Evolutionary conservation across 2,888 invertebrate genomes (phyloP), one percentile per base, ranked within the genome.

Genomic region (Nymphalis polychloros): DNA sequence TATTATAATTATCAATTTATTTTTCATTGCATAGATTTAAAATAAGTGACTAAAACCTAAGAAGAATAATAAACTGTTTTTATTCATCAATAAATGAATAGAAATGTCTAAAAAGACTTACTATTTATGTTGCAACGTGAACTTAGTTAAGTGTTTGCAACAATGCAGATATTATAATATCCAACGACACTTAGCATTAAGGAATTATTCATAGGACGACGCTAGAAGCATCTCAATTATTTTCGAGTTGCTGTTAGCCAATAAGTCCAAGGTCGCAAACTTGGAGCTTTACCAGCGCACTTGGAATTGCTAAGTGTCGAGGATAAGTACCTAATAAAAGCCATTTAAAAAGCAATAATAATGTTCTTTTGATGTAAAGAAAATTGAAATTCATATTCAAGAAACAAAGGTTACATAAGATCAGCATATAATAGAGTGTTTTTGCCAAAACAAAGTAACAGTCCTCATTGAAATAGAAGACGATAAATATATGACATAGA

Each of bases 91-190:
- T 41, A 41, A 41, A 13, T 41, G 41, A 52, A 52, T 16, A 23
- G 4, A 55, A 31, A 53, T 53, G 27, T 16, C 16, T 16, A 17
- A 53, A 17, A 17, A 55, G 55, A 35, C 7, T 55, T 31, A 17
- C 20, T n/a, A n/a, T 10, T 41, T n/a, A 60, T 55, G 53, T 23
- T 52, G 57, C 61, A 59, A 35, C 59, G 64, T 69, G 65, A 60
- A 68, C 49, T 60, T 61, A 63, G 61, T 68, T 52, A 41, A 59
- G 60, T 59, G 66, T 59, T 41, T 62, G 57, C 57, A 59, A 71
- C 71, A 70, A 71, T 69, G 68, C 53, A 63, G 68, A 71, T 64
- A 74, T 74, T 72, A 75, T 75, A 74, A 78, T 76, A 79, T 73
- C 73, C 77, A 41, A 76, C 72, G 71, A 71, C 62, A 71, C 66